Conservation (phyloP, 2,113 vertebrate genomes). For the Uria lomvia region DNA sequence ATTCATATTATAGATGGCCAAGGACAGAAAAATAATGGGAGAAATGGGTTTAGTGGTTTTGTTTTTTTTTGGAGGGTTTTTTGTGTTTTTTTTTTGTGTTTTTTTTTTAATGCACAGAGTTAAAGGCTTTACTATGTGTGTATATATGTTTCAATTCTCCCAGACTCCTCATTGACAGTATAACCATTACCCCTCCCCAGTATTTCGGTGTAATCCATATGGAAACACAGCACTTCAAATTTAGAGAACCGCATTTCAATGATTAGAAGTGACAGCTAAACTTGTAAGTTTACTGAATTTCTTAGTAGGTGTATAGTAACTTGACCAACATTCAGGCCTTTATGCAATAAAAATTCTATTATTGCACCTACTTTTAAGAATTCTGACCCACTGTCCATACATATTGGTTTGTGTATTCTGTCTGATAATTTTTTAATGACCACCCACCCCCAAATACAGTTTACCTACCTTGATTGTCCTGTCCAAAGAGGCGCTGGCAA, state of each 20-base stretch:
- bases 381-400: neutral
- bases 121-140: neutral
- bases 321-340: neutral
- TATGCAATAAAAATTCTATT: neutral
- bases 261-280: neutral
- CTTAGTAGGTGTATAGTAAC: neutral
- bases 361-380: neutral
- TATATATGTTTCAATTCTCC: neutral
- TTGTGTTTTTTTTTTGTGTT: neutral
- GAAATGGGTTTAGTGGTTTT: neutral
- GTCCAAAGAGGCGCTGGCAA: constrained; percentile 96
- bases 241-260: neutral
- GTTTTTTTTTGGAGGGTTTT: neutral
- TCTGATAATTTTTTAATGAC: neutral
- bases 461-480: constrained; percentile 92
- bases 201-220: neutral
- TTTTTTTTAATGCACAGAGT: neutral
- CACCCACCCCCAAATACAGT: neutral
- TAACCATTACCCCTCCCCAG: neutral
- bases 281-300: neutral
- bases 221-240: neutral
- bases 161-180: neutral
- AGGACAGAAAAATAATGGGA: neutral
- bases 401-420: neutral
- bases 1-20: neutral